These are phyloP conservation scores for Squalus acanthias DNA, from an alignment of 2,797 vertebrate genomes.

Conservation along the genomic window DNA sequence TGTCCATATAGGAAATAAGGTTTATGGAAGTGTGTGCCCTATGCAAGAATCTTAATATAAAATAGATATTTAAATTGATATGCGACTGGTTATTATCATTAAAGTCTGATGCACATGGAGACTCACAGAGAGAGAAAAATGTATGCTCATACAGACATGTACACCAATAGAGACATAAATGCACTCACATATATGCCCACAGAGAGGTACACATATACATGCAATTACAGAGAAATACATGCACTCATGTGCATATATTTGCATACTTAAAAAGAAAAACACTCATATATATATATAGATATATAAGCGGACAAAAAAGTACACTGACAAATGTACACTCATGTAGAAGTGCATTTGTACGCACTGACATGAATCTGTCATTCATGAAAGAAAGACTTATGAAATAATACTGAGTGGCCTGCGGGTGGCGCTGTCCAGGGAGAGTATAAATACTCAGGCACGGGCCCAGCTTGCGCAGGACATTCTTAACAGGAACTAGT, in stretches of 20 bases:
- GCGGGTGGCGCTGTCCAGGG: too few relatives aligned
- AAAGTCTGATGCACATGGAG: background rate
- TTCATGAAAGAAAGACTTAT: too few relatives aligned
- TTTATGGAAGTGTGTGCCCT: background rate
- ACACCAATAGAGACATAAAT: background rate
- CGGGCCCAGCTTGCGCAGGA: too few relatives aligned
- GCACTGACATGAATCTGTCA: too few relatives aligned
- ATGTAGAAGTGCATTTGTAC: too few relatives aligned
- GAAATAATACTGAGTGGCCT: too few relatives aligned
- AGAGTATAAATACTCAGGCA: too few relatives aligned
- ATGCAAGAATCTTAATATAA: background rate
- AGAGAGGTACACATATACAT: background rate
- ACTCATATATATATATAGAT: too few relatives aligned
- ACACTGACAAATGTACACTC: too few relatives aligned
- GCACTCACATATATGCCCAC: background rate
- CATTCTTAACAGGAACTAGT: too few relatives aligned
- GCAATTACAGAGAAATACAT: background rate
- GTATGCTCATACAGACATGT: background rate
- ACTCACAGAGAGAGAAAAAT: background rate
- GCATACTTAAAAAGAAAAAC: too few relatives aligned
- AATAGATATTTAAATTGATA: background rate
- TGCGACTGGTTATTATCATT: background rate
- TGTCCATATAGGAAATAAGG: background rate
- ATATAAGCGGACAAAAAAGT: too few relatives aligned
- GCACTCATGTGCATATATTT: background rate